Evolutionary conservation across 2,888 invertebrate genomes (phyloP).

Genomic region (Teleogryllus oceanicus): DNA sequence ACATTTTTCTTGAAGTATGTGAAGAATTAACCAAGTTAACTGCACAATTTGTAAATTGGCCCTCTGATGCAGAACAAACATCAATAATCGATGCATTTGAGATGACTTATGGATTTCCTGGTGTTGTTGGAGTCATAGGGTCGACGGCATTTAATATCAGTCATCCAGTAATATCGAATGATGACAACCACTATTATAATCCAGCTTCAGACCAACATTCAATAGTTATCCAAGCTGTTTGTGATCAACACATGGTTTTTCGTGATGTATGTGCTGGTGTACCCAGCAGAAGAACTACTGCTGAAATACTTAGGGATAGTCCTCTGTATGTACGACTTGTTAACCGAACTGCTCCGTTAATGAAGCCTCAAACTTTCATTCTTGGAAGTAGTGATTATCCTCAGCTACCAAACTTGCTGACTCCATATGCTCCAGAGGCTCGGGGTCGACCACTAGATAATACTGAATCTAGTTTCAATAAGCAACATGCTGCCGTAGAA

Average conservation of each 20-base stretch:
- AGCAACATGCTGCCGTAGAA: conserved; percentile 27
- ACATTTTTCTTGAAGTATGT: conserved; percentile 34
- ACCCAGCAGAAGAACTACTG: conserved; percentile 29
- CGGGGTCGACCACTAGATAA: conserved; percentile 25
- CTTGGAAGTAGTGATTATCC: conserved; percentile 31
- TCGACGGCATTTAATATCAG: conserved; percentile 29
- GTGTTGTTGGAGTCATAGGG: conserved; percentile 34
- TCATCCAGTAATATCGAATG: conserved; percentile 25
- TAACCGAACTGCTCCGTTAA: conserved; percentile 28
- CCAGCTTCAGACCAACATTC: conserved; percentile 25
- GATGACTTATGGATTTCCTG: conserved; percentile 32
- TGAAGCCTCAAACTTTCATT: conserved; percentile 30
- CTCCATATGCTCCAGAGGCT: conserved; percentile 29
- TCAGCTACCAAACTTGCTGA: conserved; percentile 34
- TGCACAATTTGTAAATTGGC: conserved; percentile 34
- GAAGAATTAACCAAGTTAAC: conserved; percentile 29
- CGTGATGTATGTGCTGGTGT: conserved; percentile 35
- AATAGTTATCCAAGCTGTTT: conserved; percentile 32
- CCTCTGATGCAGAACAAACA: conserved; percentile 28
- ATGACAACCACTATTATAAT: conserved; percentile 29
- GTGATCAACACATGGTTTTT: conserved; percentile 31
- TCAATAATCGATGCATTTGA: conserved; percentile 33
- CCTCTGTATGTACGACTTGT: conserved; percentile 30
- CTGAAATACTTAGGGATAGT: conserved; percentile 31
- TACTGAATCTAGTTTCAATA: conserved; percentile 31